Conservation (phyloP, 1,140 invertebrate genomes). For the Nasonia giraulti region DNA sequence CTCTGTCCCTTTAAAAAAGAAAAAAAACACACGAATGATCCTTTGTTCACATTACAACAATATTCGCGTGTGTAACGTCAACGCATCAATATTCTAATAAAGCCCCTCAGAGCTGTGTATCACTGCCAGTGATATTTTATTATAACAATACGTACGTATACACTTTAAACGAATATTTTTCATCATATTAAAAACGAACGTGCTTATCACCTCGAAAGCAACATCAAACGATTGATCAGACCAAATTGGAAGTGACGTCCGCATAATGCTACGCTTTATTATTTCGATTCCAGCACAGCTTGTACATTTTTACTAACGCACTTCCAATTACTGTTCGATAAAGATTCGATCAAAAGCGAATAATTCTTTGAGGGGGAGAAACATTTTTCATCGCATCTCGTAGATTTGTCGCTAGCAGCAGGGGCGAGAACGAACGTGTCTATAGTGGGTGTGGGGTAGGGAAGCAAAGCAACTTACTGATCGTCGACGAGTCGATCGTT, state of each 20-base stretch:
- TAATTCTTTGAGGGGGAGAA: not conserved
- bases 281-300: too few species aligned
- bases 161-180: too few species aligned
- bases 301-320: not conserved
- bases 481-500: slow-evolving; percentile 86
- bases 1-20: slow-evolving; percentile 78
- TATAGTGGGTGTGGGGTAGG: not conserved
- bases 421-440: too few species aligned
- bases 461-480: slow-evolving; percentile 71
- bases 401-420: not conserved
- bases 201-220: too few species aligned
- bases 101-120: too few species aligned
- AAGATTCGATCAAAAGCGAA: not conserved
- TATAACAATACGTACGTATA: too few species aligned
- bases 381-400: slow-evolving; percentile 1
- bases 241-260: not conserved
- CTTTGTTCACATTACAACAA: not conserved
- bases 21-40: slow-evolving; percentile 12
- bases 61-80: too few species aligned
- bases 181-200: too few species aligned
- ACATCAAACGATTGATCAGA: too few species aligned
- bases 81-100: not conserved
- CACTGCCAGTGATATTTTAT: too few species aligned
- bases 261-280: not conserved
- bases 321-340: not conserved